Conservation (phyloP, 1,140 invertebrate genomes). For the Lasioglossum baleicum region DNA sequence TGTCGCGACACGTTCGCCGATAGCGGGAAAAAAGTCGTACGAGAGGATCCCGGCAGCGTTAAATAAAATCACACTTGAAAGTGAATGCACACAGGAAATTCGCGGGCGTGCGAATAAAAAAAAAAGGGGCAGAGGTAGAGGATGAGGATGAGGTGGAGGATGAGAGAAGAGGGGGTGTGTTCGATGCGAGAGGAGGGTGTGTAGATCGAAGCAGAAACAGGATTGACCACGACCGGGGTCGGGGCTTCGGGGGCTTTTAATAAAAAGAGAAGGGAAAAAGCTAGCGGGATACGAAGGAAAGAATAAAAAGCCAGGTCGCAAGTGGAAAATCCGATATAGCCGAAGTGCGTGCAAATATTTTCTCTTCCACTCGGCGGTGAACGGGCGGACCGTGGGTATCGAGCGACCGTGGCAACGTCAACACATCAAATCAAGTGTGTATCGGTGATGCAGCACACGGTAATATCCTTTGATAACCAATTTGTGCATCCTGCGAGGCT, state of each 20-base stretch:
- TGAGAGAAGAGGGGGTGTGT: slow-evolving; percentile 12
- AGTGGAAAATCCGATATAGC: slow-evolving; percentile 75
- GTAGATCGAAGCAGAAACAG: slow-evolving; percentile 58
- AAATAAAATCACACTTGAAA: slow-evolving; percentile 37
- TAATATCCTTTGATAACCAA: slow-evolving; percentile 79
- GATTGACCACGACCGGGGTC: slow-evolving; percentile 53
- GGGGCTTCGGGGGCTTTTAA: slow-evolving; percentile 70
- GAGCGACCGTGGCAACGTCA: slow-evolving; percentile 62
- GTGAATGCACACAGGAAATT: slow-evolving; percentile 17
- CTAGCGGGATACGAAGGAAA: slow-evolving; percentile 63
- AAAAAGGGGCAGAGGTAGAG: slow-evolving; percentile 37
- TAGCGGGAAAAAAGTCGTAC: neutral
- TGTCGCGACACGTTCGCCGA: neutral
- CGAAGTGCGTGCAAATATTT: slow-evolving; percentile 76
- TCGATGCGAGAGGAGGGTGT: slow-evolving; percentile 51
- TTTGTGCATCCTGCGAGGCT: slow-evolving; percentile 69
- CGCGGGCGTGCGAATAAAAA: slow-evolving; percentile 51
- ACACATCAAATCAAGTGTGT: slow-evolving; percentile 76
- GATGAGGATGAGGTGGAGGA: neutral
- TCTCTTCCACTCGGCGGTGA: slow-evolving; percentile 62
- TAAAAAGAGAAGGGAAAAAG: slow-evolving; percentile 57
- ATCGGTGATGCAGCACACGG: slow-evolving; percentile 71
- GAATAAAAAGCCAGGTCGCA: slow-evolving; percentile 66
- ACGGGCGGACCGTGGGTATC: slow-evolving; percentile 46
- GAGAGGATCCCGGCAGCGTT: slow-evolving; percentile 1